Evolutionary conservation across 2,888 invertebrate species (phyloP), one percentile per base, ranked within the genome.

Genomic region (Conus canariensis): DNA sequence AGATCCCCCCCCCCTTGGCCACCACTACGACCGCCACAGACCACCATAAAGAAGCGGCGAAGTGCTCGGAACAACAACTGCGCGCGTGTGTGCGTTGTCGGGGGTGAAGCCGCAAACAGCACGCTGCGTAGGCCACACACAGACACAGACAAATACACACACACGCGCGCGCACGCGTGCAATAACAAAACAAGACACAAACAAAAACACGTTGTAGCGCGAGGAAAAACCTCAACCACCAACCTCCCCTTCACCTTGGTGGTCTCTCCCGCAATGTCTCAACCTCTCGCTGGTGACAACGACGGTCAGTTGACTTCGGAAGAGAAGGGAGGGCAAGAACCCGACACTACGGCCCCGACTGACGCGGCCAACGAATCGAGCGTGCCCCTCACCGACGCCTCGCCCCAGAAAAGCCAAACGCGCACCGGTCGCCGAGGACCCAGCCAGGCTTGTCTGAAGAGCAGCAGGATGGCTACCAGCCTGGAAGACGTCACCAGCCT

Each of bases 401-500:
- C 45, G 45, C 45, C 45, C 45, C 45, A 45, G 45, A 45, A 45
- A 45, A 45, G 45, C 45, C 45, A 45, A 45, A 10, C 59, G 45
- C 60, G 16, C 60, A 30, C 60, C 58, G 7, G 10, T 58, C 74
- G 86, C 56, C 14, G 10, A 83, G 82, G 82, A 58, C 82, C 82
- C 7, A 83, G 82, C 82, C 58, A 16, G 22, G 56, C 67, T 10
- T 90, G 87, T 82, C 88, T 91, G 19, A 59, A 89, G n/a, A 85
- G 86, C 5, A 22, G 82, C 67, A 92, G 92, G 64, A 93, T 92
- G 92, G 91, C 92, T 25, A 93, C 93, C 77, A 93, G 93, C 87
- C 45, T 93, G 30, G 93, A 93, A 70, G 93, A 93, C 88, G 92
- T 93, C 85, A 90, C 91, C 45, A 92, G 92, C 60, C 87, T 90